Base-by-base conservation (phyloP, 2,888 invertebrate genomes). In the Athrips mouffetella region DNA sequence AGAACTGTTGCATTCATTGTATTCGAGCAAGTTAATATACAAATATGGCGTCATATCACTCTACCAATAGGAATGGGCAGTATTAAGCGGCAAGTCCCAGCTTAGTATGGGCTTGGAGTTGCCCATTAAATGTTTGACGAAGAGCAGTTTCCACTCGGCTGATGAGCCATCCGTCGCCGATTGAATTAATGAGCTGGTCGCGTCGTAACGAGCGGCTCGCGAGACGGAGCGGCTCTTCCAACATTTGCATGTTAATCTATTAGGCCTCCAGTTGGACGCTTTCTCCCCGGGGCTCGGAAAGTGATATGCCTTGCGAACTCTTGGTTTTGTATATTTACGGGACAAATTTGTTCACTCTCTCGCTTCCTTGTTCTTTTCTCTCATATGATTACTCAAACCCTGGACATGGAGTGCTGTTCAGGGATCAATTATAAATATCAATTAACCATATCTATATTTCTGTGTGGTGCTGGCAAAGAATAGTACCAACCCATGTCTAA, bases 221-320 rank as follows among this genome's bases (percentile, higher is more conserved):
- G 31, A 6, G 25, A 16, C 5, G 33, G 33, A 23, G 31, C 18
- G 44, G 45, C 47, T 35, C 44, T 46, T 45, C 31, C 48, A 35
- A 25, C 50, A 62, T 62, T 62, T 59, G 54, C 62, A 62, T 62
- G 57, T 59, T 62, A 62, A 62, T 62, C 59, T 57, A 58, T 57
- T 55, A 57, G 49, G 52, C 48, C 49, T 54, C 53, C 53, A 53
- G 51, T 37, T 44, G 20, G 44, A 44, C 37, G 39, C 16, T 15
- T 3, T 16, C 20, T 29, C 39, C 23, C 10, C 37, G 41, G 50
- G 54, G 54, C 51, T 52, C 48, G 40, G 48, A 48, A 48, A 53
- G 18, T 21, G 29, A 37, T 29, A 10, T 3, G 7, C 20, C 40
- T 33, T n/a, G 30, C 11, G 8, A 11, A 13, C 3, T n/a, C 27